Percentiles rank a stretch among this genome's conserved stretches.
These are phyloP conservation scores for Mastacembelus armatus DNA, from an alignment of 2,797 vertebrate species.

Conservation along the genomic window DNA sequence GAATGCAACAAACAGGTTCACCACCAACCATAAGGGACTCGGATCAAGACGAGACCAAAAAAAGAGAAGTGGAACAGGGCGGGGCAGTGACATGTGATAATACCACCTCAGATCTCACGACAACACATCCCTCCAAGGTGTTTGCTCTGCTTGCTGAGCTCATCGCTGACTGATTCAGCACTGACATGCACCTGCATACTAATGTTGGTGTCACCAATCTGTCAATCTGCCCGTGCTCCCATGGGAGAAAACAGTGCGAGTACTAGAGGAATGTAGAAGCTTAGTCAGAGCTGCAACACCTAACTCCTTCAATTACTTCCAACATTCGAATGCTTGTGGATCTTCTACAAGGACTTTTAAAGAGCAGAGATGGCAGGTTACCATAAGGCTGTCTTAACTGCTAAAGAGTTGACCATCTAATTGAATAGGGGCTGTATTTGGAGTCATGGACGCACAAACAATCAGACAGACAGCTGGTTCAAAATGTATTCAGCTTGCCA, in stretches of 20 bases:
- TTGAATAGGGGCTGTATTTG: constrained; percentile 17
- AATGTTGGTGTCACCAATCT: constrained; percentile 78
- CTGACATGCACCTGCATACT: constrained; percentile 72
- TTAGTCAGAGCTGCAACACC: constrained; percentile 50
- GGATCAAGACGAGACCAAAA: constrained; percentile 46
- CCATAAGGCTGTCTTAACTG: neutral
- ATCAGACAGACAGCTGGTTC: constrained; percentile 26
- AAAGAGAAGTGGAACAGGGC: constrained; percentile 38
- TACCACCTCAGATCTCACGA: constrained; percentile 65
- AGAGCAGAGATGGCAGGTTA: neutral
- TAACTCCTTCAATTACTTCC: constrained; percentile 40
- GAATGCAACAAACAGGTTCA: constrained; percentile 79
- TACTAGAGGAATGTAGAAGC: constrained; percentile 44
- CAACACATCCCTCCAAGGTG: constrained; percentile 72
- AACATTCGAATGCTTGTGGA: constrained; percentile 11
- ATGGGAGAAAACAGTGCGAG: constrained; percentile 59
- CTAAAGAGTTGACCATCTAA: constrained; percentile 30
- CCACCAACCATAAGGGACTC: constrained; percentile 69
- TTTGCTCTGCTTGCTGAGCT: constrained; percentile 69
- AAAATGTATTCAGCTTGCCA: constrained; percentile 38
- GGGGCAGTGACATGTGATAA: constrained; percentile 58
- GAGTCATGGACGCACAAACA: constrained; percentile 8
- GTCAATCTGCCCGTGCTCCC: constrained; percentile 71
- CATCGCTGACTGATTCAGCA: constrained; percentile 71
- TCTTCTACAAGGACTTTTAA: constrained; percentile 42